Base-by-base conservation (phyloP, 2,113 vertebrate species). In the Charina bottae region DNA sequence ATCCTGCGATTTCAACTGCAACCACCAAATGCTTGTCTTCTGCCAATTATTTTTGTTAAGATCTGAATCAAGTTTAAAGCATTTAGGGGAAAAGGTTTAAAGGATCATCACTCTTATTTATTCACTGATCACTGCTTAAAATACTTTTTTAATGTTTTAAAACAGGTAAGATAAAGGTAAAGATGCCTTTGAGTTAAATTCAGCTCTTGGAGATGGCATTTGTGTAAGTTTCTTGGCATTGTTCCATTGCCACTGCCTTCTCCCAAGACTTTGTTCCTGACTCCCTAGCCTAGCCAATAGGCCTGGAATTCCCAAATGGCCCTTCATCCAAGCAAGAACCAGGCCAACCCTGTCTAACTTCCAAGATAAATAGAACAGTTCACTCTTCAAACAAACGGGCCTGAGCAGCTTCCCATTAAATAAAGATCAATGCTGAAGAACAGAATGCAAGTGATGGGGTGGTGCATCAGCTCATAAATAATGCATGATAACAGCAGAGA, bases 71-170 rank as follows among this genome's bases (percentile, higher is more conserved):
- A 64, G 53, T 56, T 93, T 49, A 84, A 56, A 88, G 49, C 59
- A 19, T n/a, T 68, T 84, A 84, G n/a, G 37, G n/a, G 62, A 6
- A 17, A 33, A 11, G 42, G 23, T 87, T n/a, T 46, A 59, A 46
- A 88, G 23, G 49, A 68, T 46, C 83, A 24, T 72, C 21, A 56
- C 13, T 55, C 54, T 60, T 87, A 83, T 56, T 62, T 84, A 88
- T 88, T 91, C 72, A 91, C 84, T 23, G 2, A 46, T 83, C 46
- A 28, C 3, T 64, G 68, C 24, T 17, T 88, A 93, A n/a, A 90
- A 88, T 17, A 89, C 8, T 46, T 46, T 93, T 60, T 83, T 42
- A 58, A 92, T 60, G 24, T 90, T 83, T 93, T 42, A 60, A 37
- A 88, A 64, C 6, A 42, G 58, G 72, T 85, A 42, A 42, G 33